These are phyloP conservation scores for Tetrapedia diversipes DNA, from an alignment of 2,888 invertebrate genomes.

Conservation along the genomic window DNA sequence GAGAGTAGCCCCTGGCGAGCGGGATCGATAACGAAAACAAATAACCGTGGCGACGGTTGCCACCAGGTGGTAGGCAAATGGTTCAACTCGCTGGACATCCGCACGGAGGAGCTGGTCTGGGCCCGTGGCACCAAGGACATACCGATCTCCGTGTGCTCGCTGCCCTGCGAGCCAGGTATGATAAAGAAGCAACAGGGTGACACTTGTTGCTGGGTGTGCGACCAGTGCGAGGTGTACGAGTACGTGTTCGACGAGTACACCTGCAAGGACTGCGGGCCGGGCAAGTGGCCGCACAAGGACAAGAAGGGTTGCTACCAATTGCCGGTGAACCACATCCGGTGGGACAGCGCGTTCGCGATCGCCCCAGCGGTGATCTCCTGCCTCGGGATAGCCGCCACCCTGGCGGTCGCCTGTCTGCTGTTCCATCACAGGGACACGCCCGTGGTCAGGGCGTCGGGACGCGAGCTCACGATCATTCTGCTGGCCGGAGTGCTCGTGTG, in stretches of 20 bases:
- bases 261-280: slow-evolving; percentile 87
- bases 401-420: slow-evolving; percentile 86
- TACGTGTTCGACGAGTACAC: slow-evolving; percentile 87
- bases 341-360: slow-evolving; percentile 87
- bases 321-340: slow-evolving; percentile 86
- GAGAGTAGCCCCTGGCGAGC: neutral
- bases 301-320: slow-evolving; percentile 87
- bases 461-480: slow-evolving; percentile 87
- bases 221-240: slow-evolving; percentile 88
- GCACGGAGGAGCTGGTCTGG: slow-evolving; percentile 84
- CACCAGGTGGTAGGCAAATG: slow-evolving; percentile 86
- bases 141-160: slow-evolving; percentile 88
- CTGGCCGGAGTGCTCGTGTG: slow-evolving; percentile 86
- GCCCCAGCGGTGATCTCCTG: slow-evolving; percentile 86
- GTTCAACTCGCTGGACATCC: slow-evolving; percentile 84
- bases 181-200: slow-evolving; percentile 88
- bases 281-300: slow-evolving; percentile 86
- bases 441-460: slow-evolving; percentile 86
- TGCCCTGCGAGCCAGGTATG: slow-evolving; percentile 88
- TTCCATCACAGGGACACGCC: slow-evolving; percentile 87
- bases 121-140: slow-evolving; percentile 83
- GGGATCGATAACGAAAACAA: neutral
- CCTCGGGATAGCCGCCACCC: slow-evolving; percentile 86
- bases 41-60: neutral
- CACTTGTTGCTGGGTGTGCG: slow-evolving; percentile 91